Percentiles rank a stretch among this genome's conserved stretches.
phyloP scores from a whole-genome alignment of 53 echinoderm and acorn worm species.

The Crossaster papposus region DNA sequence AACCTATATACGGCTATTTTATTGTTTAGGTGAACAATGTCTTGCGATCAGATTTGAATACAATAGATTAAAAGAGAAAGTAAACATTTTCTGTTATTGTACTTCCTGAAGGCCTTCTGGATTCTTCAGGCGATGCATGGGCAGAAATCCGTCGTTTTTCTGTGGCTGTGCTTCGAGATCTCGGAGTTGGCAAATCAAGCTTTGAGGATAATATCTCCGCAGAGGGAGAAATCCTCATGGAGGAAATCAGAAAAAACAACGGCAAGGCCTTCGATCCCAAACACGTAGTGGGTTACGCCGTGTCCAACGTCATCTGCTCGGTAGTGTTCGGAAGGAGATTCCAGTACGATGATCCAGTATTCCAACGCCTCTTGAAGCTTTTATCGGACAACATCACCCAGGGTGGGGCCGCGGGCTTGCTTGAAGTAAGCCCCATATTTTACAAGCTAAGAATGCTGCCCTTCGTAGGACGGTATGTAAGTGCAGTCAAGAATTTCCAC shows the following conservation, averaged over 20 bases:
- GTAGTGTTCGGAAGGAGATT: too few relatives aligned
- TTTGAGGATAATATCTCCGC: conserved; percentile 29
- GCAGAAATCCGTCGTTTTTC: conserved; percentile 35
- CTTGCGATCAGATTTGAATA: too few relatives aligned
- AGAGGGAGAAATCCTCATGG: conserved; percentile 13
- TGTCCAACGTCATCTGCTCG: too few relatives aligned
- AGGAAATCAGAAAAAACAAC: neutral
- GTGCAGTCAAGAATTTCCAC: neutral
- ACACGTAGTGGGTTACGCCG: conserved; percentile 7
- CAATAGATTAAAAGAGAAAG: neutral
- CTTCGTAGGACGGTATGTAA: neutral
- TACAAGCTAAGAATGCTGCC: too few relatives aligned
- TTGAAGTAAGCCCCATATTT: too few relatives aligned
- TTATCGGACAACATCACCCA: neutral
- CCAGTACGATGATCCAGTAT: neutral
- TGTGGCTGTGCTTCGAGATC: neutral
- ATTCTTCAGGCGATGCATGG: conserved; percentile 10
- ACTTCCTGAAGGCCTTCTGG: neutral
- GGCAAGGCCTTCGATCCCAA: conserved; percentile 12
- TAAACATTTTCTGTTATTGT: neutral
- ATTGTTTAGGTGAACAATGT: too few relatives aligned
- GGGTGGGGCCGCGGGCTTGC: neutral
- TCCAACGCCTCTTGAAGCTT: conserved; percentile 13
- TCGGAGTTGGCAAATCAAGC: conserved; percentile 22
- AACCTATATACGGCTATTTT: too few relatives aligned